Conservation (phyloP, 2,113 vertebrate species). For the Ranitomeya imitator region DNA sequence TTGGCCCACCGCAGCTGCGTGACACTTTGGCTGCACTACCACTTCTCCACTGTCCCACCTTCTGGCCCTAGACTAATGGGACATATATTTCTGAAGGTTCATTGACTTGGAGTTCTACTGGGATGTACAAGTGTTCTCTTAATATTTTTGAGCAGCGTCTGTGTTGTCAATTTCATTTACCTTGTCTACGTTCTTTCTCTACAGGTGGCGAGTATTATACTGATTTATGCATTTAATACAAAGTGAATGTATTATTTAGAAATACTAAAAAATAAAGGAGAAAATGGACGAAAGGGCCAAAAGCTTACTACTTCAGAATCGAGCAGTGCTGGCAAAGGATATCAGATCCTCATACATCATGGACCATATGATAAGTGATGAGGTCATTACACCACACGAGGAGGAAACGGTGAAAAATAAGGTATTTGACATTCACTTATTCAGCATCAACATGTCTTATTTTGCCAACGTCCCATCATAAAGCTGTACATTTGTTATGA, state of each 20-base stretch:
- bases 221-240: neutral
- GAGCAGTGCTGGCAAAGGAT: slow-evolving; percentile 81
- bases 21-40: no score
- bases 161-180: neutral
- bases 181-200: neutral
- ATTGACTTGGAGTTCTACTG: no score
- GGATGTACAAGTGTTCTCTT: no score
- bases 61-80: no score
- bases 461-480: no score
- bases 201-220: neutral
- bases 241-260: neutral
- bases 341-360: slow-evolving; percentile 90
- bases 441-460: neutral
- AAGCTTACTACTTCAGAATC: slow-evolving; percentile 82
- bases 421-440: slow-evolving; percentile 67
- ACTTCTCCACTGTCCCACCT: no score
- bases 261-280: neutral
- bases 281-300: slow-evolving; percentile 83
- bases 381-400: slow-evolving; percentile 79
- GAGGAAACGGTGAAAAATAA: slow-evolving; percentile 82
- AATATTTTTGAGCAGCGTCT: no score
- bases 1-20: no score
- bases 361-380: slow-evolving; percentile 90
- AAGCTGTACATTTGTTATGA: neutral
- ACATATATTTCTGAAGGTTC: no score